phyloP scores from a whole-genome alignment of 2,113 vertebrate genomes.

The Nicator chloris region DNA sequence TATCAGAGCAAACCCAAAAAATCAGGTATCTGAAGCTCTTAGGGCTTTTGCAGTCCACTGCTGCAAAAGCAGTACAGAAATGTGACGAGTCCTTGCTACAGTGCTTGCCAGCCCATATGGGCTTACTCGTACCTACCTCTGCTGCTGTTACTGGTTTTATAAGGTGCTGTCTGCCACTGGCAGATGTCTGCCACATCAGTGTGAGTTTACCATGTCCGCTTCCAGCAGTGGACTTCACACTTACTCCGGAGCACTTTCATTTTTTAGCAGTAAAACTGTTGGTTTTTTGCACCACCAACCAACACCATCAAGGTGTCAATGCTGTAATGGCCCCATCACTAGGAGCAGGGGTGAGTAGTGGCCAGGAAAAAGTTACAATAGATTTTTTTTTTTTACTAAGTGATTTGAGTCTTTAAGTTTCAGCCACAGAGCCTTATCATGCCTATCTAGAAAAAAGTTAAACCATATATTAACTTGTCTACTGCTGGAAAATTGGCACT shows the following conservation, averaged over 20 bases:
- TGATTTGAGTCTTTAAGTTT: neutral
- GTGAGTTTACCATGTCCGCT: neutral
- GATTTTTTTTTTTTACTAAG: neutral
- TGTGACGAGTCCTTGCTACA: neutral
- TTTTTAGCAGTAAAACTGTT: neutral
- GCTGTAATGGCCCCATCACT: neutral
- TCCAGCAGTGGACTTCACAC: neutral
- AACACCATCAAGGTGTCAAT: neutral
- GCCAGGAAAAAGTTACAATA: neutral
- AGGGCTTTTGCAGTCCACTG: neutral
- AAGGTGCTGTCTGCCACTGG: neutral
- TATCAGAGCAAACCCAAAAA: neutral
- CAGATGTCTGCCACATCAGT: no score
- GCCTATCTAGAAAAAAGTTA: neutral
- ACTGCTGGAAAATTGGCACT: neutral
- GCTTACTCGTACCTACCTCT: neutral
- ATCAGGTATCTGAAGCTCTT: neutral
- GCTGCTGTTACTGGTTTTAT: neutral
- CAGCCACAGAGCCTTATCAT: neutral
- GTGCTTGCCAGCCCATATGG: neutral
- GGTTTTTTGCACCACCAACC: neutral
- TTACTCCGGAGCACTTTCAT: neutral
- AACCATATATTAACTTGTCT: neutral
- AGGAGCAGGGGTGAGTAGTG: neutral
- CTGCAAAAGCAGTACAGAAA: neutral